phyloP scores from a whole-genome alignment of 2,113 vertebrate species.

The Agapornis roseicollis region DNA sequence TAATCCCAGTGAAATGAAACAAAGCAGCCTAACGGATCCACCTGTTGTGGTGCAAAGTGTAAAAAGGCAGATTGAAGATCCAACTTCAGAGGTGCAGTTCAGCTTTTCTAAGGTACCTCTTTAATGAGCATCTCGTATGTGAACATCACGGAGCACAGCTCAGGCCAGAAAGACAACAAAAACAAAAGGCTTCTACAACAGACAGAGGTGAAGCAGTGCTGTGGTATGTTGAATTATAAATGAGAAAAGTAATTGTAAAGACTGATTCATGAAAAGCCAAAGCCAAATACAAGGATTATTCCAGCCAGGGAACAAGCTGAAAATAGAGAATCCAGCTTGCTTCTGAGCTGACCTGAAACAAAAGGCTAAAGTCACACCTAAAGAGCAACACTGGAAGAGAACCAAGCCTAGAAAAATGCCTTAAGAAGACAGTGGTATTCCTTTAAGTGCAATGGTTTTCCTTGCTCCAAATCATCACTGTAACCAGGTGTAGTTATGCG shows the following conservation, averaged over 20 bases:
- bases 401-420: not conserved
- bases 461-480: not conserved
- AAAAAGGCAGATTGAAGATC: not conserved
- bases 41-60: not conserved
- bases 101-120: not conserved
- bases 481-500: accelerated
- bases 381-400: not conserved
- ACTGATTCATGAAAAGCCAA: not conserved
- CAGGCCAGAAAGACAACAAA: not conserved
- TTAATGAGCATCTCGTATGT: not conserved
- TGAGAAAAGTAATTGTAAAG: not conserved
- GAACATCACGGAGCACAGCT: not conserved
- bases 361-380: not conserved
- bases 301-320: not conserved
- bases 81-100: not conserved
- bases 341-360: not conserved
- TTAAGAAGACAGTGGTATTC: not conserved
- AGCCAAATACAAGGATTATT: not conserved
- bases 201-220: not conserved
- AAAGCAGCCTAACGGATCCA: not conserved
- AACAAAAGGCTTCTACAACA: not conserved
- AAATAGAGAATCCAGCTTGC: not conserved
- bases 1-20: conserved; percentile 62
- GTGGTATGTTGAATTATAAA: not conserved
- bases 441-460: not conserved